Conservation (phyloP, 23 tunicate genomes). For the Phallusia fumigata region DNA sequence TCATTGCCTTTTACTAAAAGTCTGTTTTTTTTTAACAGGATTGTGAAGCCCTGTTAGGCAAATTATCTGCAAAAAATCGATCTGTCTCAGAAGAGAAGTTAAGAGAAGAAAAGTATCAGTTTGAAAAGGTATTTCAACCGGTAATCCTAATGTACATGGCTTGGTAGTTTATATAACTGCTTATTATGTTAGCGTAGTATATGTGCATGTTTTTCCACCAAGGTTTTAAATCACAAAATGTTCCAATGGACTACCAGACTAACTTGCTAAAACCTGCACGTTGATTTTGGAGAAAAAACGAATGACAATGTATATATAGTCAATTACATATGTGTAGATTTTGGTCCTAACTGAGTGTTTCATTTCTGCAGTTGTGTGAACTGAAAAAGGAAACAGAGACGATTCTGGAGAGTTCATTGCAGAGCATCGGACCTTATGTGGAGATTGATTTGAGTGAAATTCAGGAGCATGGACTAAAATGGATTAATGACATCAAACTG, state of each 20-base stretch:
- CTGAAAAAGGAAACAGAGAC: background rate
- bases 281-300: too few relatives aligned
- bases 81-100: background rate
- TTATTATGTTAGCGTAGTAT: too few relatives aligned
- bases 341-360: too few relatives aligned
- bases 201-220: too few relatives aligned
- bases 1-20: too few relatives aligned
- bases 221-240: too few relatives aligned
- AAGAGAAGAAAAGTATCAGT: background rate
- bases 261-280: too few relatives aligned
- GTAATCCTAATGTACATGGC: background rate
- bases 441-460: background rate
- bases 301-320: background rate
- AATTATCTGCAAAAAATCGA: background rate
- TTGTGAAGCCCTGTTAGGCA: background rate
- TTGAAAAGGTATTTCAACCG: background rate
- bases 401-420: background rate
- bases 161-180: too few relatives aligned
- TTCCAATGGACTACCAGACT: too few relatives aligned
- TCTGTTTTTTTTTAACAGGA: background rate
- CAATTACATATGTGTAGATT: background rate
- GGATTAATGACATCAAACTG: background rate
- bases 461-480: background rate
- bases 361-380: background rate
- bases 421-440: background rate